phyloP scores from a whole-genome alignment of 2,113 vertebrate genomes.

The Orientallactaga bullata region DNA sequence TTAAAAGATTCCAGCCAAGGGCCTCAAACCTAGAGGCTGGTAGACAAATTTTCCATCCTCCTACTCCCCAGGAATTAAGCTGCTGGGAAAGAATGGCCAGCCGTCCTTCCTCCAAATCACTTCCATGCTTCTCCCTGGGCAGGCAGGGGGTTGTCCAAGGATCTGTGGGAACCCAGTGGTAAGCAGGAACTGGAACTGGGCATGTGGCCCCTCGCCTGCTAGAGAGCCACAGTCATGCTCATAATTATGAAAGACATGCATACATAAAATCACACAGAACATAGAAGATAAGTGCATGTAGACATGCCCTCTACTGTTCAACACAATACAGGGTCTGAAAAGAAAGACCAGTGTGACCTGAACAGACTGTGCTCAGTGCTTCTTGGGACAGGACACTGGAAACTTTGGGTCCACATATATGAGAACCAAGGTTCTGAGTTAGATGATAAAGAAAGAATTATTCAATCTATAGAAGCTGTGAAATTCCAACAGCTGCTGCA shows the following conservation, averaged over 20 bases:
- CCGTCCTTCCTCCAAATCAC: neutral
- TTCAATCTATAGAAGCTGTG: neutral
- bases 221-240: neutral
- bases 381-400: neutral
- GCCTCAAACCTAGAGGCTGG: neutral
- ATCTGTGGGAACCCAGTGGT: neutral
- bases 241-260: neutral
- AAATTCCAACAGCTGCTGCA: neutral
- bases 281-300: neutral
- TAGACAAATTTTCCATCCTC: neutral
- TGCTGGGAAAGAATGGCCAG: neutral
- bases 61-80: neutral
- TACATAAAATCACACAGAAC: neutral
- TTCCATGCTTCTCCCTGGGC: neutral
- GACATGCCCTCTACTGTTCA: neutral
- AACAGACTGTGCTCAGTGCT: neutral
- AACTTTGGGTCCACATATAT: neutral
- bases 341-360: neutral
- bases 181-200: neutral
- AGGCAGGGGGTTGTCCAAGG: neutral
- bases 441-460: slow-evolving; percentile 22
- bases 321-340: neutral
- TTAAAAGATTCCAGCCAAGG: neutral
- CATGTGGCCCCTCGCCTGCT: neutral
- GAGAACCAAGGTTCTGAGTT: neutral